These are phyloP conservation scores for Biston betularia DNA, from an alignment of 2,888 invertebrate species.

Conservation along the genomic window DNA sequence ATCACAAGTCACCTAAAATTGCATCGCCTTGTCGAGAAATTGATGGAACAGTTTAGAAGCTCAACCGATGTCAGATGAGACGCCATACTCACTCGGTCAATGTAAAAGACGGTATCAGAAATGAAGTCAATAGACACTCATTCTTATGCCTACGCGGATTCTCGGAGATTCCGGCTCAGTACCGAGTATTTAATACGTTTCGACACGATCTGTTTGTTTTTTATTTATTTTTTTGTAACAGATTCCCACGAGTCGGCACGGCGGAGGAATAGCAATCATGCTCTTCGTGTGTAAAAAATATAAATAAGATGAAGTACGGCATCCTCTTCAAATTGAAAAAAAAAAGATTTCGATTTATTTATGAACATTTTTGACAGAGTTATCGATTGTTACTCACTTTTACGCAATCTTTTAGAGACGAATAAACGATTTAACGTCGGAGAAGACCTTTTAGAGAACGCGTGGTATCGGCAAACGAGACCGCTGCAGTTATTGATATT, in stretches of 20 bases:
- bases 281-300: constrained; percentile 18
- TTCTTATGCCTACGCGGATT: constrained; percentile 66
- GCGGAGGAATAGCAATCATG: constrained; percentile 61
- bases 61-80: constrained; percentile 38
- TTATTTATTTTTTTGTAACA: constrained; percentile 66
- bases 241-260: constrained; percentile 73
- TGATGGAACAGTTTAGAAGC: constrained; percentile 16
- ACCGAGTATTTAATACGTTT: constrained; percentile 69
- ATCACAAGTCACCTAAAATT: constrained; percentile 27
- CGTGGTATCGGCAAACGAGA: constrained; percentile 22
- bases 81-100: constrained; percentile 33
- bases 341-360: constrained; percentile 1
- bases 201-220: constrained; percentile 63
- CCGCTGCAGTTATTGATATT: constrained; percentile 38
- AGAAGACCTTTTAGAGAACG: constrained; percentile 10
- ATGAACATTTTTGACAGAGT: constrained; percentile 1
- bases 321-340: constrained; percentile 8
- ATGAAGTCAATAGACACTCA: constrained; percentile 53
- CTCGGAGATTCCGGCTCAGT: constrained; percentile 75
- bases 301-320: constrained; percentile 20
- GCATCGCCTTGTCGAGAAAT: constrained; percentile 20
- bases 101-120: constrained; percentile 40
- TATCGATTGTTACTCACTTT: not conserved
- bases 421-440: not conserved
- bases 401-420: constrained; percentile 5